These are phyloP conservation scores for Ambastaia sidthimunki DNA, from an alignment of 2,797 vertebrate species.

Conservation along the genomic window DNA sequence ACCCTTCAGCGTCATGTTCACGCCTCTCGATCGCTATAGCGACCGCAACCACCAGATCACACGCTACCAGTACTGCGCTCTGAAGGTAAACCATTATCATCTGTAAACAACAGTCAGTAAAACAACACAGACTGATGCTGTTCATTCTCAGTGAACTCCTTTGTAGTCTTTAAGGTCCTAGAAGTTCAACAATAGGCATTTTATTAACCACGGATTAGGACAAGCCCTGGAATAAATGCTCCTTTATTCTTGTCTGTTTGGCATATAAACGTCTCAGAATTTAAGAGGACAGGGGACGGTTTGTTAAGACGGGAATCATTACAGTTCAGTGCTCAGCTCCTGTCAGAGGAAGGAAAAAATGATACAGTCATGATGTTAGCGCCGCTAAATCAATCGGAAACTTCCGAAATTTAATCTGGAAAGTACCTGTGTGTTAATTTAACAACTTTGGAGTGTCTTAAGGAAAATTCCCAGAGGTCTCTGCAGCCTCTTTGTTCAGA, in stretches of 20 bases:
- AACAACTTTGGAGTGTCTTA: neutral
- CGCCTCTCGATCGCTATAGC: constrained; percentile 96
- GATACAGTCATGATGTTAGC: neutral
- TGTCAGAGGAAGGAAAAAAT: constrained; percentile 1
- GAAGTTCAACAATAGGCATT: neutral
- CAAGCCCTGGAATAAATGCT: neutral
- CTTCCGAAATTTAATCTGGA: constrained; percentile 22
- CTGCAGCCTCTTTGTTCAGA: constrained; percentile 17
- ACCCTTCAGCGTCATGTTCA: constrained; percentile 99
- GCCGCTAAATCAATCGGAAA: constrained; percentile 3
- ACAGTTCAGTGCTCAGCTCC: constrained; percentile 1
- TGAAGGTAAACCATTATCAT: constrained; percentile 82
- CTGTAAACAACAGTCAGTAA: neutral
- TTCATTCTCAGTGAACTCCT: no score
- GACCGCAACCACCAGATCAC: constrained; percentile 99
- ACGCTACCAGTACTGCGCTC: constrained; percentile 95
- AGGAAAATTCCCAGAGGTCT: constrained; percentile 4
- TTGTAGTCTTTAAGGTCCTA: neutral
- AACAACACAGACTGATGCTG: neutral
- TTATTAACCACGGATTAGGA: neutral
- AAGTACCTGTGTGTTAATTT: constrained; percentile 17
- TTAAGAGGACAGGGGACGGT: constrained; percentile 5
- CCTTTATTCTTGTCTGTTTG: neutral
- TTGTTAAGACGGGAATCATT: constrained; percentile 1
- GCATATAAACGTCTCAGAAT: neutral